Evolutionary conservation across 2,797 vertebrate species (phyloP).

Genomic region (Aplochiton taeniatus): DNA sequence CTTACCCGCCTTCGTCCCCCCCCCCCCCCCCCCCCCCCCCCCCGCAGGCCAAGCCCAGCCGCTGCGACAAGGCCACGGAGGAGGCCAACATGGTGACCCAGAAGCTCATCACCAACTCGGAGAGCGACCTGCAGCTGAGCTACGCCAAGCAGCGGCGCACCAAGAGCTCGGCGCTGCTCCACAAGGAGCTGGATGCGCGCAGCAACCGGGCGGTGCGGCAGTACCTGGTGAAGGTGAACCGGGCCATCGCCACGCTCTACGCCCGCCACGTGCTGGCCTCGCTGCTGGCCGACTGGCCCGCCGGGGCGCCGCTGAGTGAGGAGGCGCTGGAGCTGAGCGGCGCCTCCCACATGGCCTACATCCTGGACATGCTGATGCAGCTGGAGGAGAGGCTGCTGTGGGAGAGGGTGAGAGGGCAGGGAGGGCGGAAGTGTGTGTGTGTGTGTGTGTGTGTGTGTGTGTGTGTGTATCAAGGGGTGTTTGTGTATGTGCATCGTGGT

Average conservation of each 20-base stretch:
- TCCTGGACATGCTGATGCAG: slow-evolving; percentile 98
- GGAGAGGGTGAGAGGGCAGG: slow-evolving; percentile 84
- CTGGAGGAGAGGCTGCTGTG: slow-evolving; percentile 92
- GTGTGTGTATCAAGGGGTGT: background rate
- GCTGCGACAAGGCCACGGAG: slow-evolving; percentile 88
- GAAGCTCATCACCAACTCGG: slow-evolving; percentile 95
- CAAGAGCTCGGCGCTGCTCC: slow-evolving; percentile 91
- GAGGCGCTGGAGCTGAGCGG: slow-evolving; percentile 91
- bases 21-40: background rate
- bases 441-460: background rate
- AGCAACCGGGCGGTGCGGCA: slow-evolving; percentile 89
- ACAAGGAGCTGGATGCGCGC: slow-evolving; percentile 92
- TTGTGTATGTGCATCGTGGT: background rate
- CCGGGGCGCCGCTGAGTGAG: slow-evolving; percentile 81
- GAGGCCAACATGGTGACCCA: slow-evolving; percentile 90
- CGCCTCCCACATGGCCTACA: slow-evolving; percentile 95
- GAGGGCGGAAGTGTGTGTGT: background rate
- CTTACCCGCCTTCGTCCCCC: background rate
- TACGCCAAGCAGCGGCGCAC: slow-evolving; percentile 94
- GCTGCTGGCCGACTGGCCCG: slow-evolving; percentile 90
- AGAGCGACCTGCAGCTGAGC: slow-evolving; percentile 92
- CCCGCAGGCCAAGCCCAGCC: slow-evolving; percentile 85
- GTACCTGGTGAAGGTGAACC: slow-evolving; percentile 93
- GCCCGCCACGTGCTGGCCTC: slow-evolving; percentile 91
- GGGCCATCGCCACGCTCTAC: slow-evolving; percentile 92